Evolutionary conservation across 2,888 invertebrate genomes (phyloP).

Genomic region (Epinotia ramella): DNA sequence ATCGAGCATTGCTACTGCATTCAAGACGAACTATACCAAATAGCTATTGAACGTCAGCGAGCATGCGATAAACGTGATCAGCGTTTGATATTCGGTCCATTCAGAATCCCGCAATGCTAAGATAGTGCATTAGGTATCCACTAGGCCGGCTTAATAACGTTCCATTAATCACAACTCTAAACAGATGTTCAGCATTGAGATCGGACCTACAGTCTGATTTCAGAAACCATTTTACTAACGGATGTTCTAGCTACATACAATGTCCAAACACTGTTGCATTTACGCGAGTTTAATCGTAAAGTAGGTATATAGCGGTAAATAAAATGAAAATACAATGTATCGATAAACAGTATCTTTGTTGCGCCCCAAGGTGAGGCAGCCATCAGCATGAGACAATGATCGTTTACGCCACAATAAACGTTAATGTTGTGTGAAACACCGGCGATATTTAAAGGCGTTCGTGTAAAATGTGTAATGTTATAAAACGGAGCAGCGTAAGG

Average conservation of each 20-base stretch:
- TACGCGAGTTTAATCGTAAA: conserved; percentile 31
- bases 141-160: conserved; percentile 48
- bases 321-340: conserved; percentile 44
- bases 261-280: conserved; percentile 20
- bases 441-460: conserved; percentile 68
- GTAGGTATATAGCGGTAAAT: conserved; percentile 32
- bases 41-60: conserved; percentile 28
- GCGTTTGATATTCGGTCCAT: conserved; percentile 43
- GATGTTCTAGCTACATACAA: conserved; percentile 8
- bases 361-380: conserved; percentile 48
- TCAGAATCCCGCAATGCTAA: conserved; percentile 37
- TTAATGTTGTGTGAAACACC: conserved; percentile 66
- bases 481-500: conserved; percentile 71
- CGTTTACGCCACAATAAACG: conserved; percentile 62
- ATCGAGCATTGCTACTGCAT: conserved; percentile 23
- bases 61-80: conserved; percentile 30
- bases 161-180: conserved; percentile 51
- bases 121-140: conserved; percentile 39
- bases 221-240: conserved; percentile 39
- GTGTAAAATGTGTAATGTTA: conserved; percentile 59
- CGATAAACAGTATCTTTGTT: conserved; percentile 44
- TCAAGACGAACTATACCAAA: conserved; percentile 24
- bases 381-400: conserved; percentile 57
- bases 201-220: conserved; percentile 48
- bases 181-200: conserved; percentile 54